Base-by-base conservation (phyloP, 2,888 invertebrate species). In the Stenotaenia linearis region DNA sequence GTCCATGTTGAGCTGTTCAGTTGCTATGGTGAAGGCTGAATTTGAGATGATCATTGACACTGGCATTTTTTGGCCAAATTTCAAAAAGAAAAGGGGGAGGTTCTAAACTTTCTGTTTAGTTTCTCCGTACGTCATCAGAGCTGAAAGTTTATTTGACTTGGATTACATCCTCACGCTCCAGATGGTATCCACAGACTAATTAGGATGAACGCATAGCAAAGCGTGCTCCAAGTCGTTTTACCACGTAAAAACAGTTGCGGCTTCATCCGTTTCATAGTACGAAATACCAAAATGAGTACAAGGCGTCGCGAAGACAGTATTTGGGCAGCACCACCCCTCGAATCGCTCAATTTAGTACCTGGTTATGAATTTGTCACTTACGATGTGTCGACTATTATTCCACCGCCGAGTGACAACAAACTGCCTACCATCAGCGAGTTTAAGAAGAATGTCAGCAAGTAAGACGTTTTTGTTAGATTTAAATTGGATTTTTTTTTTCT, bases 31-130 rank as follows among this genome's bases (percentile, higher is more conserved):
- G 25, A 61, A 61, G 25, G 61, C 25, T 61, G 61, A 61, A 61
- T 61, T 25, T 15, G 61, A 61, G 61, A 61, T 61, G 61, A 61
- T 61, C 61, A 61, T 61, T 61, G 61, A 61, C 61, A 61, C 61
- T 61, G 61, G 61, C 23, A 25, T 61, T 25, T 61, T 61, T 25
- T 61, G 61, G 61, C 61, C 0, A 23, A 61, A 61, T 61, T 61
- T 61, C 61, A 61, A 61, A 23, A 9, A 61, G 61, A 15, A 61
- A 61, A 61, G 15, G 23, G 28, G 23, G 61, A 25, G 25, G 61
- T 23, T 9, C 25, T 25, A 2, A 45, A 40, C 40, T 40, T 61
- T 61, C 61, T 61, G 61, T 61, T 61, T 61, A 61, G 61, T 61
- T 61, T 61, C 61, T 23, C 23, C 15, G 25, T 15, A 61, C 61